These are phyloP conservation scores for Recurvirostra avosetta DNA, from an alignment of 2,113 vertebrate genomes.

Conservation along the genomic window DNA sequence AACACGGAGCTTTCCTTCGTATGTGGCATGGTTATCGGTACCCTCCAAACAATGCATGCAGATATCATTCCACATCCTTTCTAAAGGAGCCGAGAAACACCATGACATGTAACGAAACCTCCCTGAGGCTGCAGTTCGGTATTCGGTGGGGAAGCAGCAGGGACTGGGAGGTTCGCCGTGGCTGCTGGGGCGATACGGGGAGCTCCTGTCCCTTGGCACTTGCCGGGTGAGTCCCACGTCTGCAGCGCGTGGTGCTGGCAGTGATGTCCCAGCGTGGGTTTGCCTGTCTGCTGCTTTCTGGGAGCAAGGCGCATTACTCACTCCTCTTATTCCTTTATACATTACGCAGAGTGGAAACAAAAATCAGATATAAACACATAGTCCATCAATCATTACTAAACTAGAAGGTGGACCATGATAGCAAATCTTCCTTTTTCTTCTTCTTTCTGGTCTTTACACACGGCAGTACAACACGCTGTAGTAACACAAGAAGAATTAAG, in stretches of 20 bases:
- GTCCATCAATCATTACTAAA: background rate
- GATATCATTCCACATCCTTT: background rate
- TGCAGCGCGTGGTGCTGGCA: accelerated
- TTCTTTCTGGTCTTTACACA: background rate
- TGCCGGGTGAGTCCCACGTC: accelerated
- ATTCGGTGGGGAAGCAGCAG: background rate
- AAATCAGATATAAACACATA: background rate
- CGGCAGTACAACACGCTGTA: background rate
- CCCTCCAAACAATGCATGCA: background rate
- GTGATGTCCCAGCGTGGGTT: accelerated
- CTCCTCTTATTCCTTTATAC: background rate
- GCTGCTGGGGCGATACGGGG: accelerated
- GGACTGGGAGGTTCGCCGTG: accelerated
- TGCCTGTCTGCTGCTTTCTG: background rate
- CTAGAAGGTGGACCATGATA: background rate
- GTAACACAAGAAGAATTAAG: background rate
- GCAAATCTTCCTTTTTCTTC: background rate
- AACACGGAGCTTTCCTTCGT: background rate
- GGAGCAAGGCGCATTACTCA: background rate
- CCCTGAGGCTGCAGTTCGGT: background rate
- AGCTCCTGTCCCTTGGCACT: background rate
- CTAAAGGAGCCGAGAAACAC: background rate
- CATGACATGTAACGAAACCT: background rate
- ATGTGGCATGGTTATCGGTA: background rate
- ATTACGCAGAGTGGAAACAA: background rate